Evolutionary conservation across 2,113 vertebrate genomes (phyloP).

Genomic region (Sphyrna mokarran): DNA sequence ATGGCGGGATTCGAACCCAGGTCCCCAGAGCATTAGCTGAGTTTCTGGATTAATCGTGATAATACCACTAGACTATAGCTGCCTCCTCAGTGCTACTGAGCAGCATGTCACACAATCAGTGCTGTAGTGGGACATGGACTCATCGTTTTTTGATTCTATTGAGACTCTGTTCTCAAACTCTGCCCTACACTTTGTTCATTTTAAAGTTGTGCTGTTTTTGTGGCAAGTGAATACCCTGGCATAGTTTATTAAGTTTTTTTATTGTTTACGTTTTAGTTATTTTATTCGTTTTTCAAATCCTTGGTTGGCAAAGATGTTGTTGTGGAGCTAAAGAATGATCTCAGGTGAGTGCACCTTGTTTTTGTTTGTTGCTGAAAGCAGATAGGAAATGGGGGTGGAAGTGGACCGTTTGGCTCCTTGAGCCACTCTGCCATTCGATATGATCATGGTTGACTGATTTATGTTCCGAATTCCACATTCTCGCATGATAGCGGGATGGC

Average conservation of each 20-base stretch:
- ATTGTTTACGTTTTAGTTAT: constrained; percentile 60
- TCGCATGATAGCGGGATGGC: too few relatives aligned
- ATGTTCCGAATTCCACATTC: too few relatives aligned
- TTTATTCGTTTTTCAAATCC: constrained; percentile 92
- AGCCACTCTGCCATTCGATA: too few relatives aligned
- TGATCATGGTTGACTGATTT: too few relatives aligned
- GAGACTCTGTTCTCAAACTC: neutral
- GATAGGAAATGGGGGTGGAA: too few relatives aligned
- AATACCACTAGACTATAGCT: too few relatives aligned
- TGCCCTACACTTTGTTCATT: neutral
- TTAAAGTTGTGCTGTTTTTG: neutral
- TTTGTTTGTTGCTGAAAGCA: neutral
- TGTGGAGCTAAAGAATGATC: constrained; percentile 85
- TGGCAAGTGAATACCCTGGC: neutral
- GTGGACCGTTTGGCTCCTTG: too few relatives aligned
- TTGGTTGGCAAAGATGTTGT: constrained; percentile 89
- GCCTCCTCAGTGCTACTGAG: neutral
- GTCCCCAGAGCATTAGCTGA: too few relatives aligned
- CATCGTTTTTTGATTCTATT: neutral
- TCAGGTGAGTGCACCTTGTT: constrained; percentile 62
- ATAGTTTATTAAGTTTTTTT: neutral
- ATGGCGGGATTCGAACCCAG: too few relatives aligned
- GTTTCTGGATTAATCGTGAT: too few relatives aligned
- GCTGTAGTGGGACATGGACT: neutral
- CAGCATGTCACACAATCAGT: neutral